Conservation (phyloP, 2,113 vertebrate genomes). For the Lontra canadensis region DNA sequence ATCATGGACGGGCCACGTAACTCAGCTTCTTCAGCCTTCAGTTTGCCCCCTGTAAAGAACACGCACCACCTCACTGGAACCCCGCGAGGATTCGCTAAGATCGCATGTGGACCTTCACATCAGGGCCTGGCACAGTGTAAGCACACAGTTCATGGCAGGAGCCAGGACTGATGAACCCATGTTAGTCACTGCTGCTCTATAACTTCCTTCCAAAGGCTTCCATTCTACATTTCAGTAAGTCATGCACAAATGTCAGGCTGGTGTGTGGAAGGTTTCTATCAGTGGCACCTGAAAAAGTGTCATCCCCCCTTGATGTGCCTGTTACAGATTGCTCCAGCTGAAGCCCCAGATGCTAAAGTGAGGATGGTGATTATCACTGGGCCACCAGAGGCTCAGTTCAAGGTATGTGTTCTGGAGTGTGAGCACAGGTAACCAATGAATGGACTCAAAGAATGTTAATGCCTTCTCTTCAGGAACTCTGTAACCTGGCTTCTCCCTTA, state of each 20-base stretch:
- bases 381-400: slow-evolving; percentile 99
- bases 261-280: background rate
- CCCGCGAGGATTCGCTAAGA: background rate
- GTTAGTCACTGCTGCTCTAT: background rate
- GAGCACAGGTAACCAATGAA: background rate
- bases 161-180: background rate
- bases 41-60: background rate
- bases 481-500: background rate
- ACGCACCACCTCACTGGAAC: background rate
- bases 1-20: background rate
- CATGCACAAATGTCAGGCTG: background rate
- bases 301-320: slow-evolving; percentile 59
- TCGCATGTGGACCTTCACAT: background rate
- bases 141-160: background rate
- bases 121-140: background rate
- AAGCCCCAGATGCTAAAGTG: slow-evolving; percentile 95
- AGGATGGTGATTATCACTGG: slow-evolving; percentile 98
- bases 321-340: slow-evolving; percentile 95
- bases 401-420: slow-evolving; percentile 84
- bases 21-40: background rate
- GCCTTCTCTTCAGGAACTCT: background rate
- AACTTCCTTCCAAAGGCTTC: slow-evolving; percentile 12
- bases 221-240: background rate
- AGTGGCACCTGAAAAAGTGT: background rate
- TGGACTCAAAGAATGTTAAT: background rate